These are phyloP conservation scores for Phyllostomus hastatus DNA, from an alignment of 2,113 vertebrate genomes.

Conservation along the genomic window DNA sequence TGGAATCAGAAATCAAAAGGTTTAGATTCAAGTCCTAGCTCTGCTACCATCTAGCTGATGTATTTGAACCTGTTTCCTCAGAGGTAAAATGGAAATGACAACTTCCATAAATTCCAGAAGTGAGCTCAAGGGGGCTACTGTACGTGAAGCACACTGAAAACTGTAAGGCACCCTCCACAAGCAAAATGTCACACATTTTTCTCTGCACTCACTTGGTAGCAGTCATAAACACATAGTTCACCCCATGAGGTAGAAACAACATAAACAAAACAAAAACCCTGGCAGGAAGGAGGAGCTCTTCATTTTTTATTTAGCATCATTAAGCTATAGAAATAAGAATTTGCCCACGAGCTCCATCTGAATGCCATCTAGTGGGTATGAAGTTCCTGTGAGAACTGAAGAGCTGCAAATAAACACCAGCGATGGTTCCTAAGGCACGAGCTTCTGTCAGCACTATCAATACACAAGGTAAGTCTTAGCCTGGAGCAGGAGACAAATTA, in stretches of 20 bases:
- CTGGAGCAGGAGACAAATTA: neutral
- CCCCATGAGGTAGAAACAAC: neutral
- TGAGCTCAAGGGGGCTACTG: neutral
- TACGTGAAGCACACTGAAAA: neutral
- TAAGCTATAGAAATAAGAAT: neutral
- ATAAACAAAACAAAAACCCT: neutral
- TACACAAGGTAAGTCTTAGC: neutral
- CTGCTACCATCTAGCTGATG: neutral
- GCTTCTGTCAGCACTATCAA: neutral
- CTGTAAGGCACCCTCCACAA: neutral
- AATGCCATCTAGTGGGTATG: slow-evolving; percentile 50
- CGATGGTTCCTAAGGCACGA: neutral
- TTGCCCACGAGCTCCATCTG: neutral
- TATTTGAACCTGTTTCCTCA: slow-evolving; percentile 12
- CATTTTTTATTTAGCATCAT: neutral
- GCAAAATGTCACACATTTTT: neutral
- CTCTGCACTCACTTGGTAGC: neutral
- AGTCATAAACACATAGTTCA: neutral
- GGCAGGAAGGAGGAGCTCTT: neutral
- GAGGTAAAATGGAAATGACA: slow-evolving; percentile 22
- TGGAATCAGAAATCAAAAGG: slow-evolving; percentile 34
- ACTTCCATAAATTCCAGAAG: slow-evolving; percentile 29
- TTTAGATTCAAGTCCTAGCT: slow-evolving; percentile 22
- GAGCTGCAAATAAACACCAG: neutral
- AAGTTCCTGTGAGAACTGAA: neutral